Evolutionary conservation across 92 coral and sea anemone species (phyloP).

Genomic region (Palythoa grandiflora): DNA sequence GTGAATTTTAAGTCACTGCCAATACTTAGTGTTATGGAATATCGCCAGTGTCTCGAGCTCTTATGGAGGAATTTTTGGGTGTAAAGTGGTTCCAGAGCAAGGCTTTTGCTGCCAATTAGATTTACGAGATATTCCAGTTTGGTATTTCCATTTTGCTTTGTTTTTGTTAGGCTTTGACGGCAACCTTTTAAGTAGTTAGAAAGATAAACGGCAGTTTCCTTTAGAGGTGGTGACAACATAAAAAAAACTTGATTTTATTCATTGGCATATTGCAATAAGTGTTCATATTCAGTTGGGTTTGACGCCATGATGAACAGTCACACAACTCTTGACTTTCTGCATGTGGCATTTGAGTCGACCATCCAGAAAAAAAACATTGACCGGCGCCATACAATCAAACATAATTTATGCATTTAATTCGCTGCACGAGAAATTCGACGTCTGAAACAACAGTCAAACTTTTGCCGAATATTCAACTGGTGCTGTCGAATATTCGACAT

Average conservation of each 20-base stretch:
- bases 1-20: conserved; percentile 14
- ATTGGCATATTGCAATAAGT: conserved; percentile 8
- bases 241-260: background rate
- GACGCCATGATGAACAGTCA: background rate
- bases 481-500: too few relatives aligned
- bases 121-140: background rate
- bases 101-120: background rate
- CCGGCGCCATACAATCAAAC: too few relatives aligned
- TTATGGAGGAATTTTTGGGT: background rate
- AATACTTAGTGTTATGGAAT: conserved; percentile 1
- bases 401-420: too few relatives aligned
- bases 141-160: conserved; percentile 23
- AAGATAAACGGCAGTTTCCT: conserved; percentile 5
- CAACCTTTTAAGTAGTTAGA: background rate
- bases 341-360: too few relatives aligned
- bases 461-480: too few relatives aligned
- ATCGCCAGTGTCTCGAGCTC: background rate
- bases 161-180: conserved; percentile 2
- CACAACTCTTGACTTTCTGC: too few relatives aligned
- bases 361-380: too few relatives aligned
- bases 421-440: too few relatives aligned
- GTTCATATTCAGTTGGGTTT: conserved; percentile 13
- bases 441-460: too few relatives aligned
- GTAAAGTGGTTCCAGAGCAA: background rate
- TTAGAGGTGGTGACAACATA: conserved; percentile 2